Base-by-base conservation (phyloP, 2,797 vertebrate species). In the Pteropus rufus region DNA sequence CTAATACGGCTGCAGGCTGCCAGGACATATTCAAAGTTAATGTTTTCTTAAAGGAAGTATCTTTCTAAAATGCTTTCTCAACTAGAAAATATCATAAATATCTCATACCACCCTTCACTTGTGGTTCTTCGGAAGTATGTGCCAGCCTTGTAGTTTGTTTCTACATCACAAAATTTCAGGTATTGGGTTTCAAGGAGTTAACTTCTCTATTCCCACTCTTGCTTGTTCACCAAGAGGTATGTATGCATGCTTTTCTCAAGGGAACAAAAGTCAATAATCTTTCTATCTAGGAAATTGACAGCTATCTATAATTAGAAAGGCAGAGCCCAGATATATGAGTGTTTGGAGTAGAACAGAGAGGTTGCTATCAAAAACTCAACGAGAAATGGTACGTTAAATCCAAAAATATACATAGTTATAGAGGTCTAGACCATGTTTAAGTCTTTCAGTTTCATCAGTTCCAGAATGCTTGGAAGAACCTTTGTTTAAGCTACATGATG, bases 21-120 rank as follows among this genome's bases (percentile, higher is more conserved):
- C 79, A 96, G 56, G 75, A 56, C 16, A 95, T 23, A 46, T 24
- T 72, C 64, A 70, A 96, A 95, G 86, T 69, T 54, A 84, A 87
- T 19, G 0, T 86, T 89, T 86, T 93, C 83, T 87, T 85, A 81
- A 76, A 73, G 69, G 44, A 91, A 93, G 5, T 44, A 34, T 65
- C 49, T 94, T 94, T 89, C 39, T 79, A 91, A 95, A 91, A 87
- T 82, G 52, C n/a, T 90, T 82, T 72, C 52, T 89, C 49, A 94
- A 85, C 19, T 87, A 89, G 58, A 96, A 86, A 54, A 67, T 52
- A 41, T 75, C 60, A 79, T 49, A 76, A 80, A 60, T 36, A 60
- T 60, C 29, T 94, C 56, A 84, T 23, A 82, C n/a, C 23, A 31
- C 14, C 49, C 46, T 90, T 89, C 46, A 86, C 39, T 69, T 77